Evolutionary conservation across 2,113 vertebrate species (phyloP).

Genomic region (Xiphophorus hellerii): DNA sequence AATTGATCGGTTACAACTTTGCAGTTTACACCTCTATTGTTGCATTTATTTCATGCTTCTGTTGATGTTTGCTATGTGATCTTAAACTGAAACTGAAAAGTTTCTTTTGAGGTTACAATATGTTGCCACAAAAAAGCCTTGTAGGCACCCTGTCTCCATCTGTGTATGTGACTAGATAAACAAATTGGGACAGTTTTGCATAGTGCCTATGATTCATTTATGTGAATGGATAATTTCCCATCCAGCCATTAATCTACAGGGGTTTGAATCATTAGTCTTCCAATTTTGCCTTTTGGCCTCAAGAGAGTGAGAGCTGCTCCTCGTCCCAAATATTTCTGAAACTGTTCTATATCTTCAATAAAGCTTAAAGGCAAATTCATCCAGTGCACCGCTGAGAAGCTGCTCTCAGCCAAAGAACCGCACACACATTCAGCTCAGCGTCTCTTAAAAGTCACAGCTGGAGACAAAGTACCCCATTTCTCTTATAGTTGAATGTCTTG

Average conservation of each 20-base stretch:
- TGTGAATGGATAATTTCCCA: constrained; percentile 31
- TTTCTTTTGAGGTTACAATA: not conserved
- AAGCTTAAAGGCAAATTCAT: constrained; percentile 40
- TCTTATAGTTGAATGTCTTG: constrained; percentile 47
- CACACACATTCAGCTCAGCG: constrained; percentile 6
- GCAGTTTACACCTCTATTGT: no score
- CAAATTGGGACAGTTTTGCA: constrained; percentile 19
- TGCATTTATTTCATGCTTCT: no score
- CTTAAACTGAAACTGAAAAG: not conserved
- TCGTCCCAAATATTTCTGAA: constrained; percentile 29
- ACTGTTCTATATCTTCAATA: constrained; percentile 8
- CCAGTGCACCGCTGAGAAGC: constrained; percentile 6
- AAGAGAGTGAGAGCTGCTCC: constrained; percentile 7
- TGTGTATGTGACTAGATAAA: constrained; percentile 33
- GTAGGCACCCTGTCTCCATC: constrained; percentile 33
- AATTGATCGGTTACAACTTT: no score
- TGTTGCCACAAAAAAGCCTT: constrained; percentile 11
- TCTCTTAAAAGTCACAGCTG: constrained; percentile 49
- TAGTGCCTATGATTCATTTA: constrained; percentile 31
- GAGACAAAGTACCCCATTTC: constrained; percentile 46
- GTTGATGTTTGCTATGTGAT: no score
- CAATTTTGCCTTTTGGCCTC: constrained; percentile 5
- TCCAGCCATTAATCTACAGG: constrained; percentile 10
- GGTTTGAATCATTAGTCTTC: constrained; percentile 12
- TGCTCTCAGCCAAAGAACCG: constrained; percentile 3